Base-by-base conservation (phyloP, 2,797 vertebrate genomes). In the Pempheris klunzingeri region DNA sequence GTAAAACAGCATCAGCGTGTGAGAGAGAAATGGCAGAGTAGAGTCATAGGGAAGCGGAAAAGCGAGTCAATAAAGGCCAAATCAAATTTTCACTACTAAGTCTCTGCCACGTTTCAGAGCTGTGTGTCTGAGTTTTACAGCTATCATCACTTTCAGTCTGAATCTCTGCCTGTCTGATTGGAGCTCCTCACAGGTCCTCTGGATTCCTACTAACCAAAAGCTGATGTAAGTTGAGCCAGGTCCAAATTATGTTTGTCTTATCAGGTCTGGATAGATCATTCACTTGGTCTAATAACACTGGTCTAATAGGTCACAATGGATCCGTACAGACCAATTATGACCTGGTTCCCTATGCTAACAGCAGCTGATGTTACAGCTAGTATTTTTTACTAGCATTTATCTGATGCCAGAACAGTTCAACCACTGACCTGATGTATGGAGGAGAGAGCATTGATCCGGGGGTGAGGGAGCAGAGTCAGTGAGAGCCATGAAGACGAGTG, bases 1-100 rank as follows among this genome's bases (percentile, higher is more conserved):
- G 22, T 9, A 32, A 64, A 78, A 60, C 24, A 75, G 41, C 7
- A 0, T 44, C 10, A 12, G 28, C 18, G 43, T 46, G 24, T 20
- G 5, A 67, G 50, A 53, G 63, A 65, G 30, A 47, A 28, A 59
- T n/a, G 18, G 36, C 28, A 72, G 26, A 70, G 55, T 9, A 11
- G 15, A 61, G 44, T 52, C 46, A 57, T 24, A 55, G 28, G 44
- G 67, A 38, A 22, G n/a, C 18, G 26, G 28, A 53, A 44, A 50
- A 61, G 9, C 36, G 20, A 38, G 46, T 12, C 12, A 71, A 58
- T 43, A 53, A 67, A 36, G 10, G 55, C 8, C 50, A 39, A 65
- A 46, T 49, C 9, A 50, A 53, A 75, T 20, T 24, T 55, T 55
- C 24, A 38, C 15, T 2, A 7, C 38, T 41, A 26, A 74, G 26